phyloP scores from a whole-genome alignment of 2,797 vertebrate genomes.

The Pantherophis alleghaniensis region DNA sequence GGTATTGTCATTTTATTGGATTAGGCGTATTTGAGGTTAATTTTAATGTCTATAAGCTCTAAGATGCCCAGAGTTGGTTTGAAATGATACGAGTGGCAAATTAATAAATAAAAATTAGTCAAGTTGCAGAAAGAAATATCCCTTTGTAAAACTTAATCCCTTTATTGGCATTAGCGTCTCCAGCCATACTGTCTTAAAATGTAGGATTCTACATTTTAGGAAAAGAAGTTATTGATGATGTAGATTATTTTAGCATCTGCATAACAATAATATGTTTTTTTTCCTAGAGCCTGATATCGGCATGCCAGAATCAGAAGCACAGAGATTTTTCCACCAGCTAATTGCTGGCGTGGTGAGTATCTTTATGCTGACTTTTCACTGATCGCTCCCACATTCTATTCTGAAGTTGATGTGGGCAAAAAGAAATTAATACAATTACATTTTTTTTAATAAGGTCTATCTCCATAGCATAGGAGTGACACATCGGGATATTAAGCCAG shows the following conservation, averaged over 20 bases:
- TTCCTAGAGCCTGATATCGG: conserved; percentile 89
- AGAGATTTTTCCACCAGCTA: conserved; percentile 91
- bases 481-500: conserved; percentile 96
- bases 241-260: background rate
- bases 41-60: background rate
- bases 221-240: background rate
- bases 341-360: conserved; percentile 89
- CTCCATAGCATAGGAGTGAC: conserved; percentile 91
- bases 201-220: background rate
- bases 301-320: conserved; percentile 91
- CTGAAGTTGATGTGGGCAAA: background rate
- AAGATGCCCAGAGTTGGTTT: background rate
- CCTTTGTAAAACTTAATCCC: background rate
- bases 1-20: background rate
- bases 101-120: background rate
- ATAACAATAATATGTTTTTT: background rate
- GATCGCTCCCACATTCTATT: background rate
- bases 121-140: background rate
- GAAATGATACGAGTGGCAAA: background rate
- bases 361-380: conserved; percentile 16
- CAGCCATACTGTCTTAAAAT: background rate
- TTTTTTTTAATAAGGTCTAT: conserved; percentile 79
- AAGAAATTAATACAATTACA: background rate
- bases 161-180: too few species aligned
- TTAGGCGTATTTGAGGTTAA: background rate